These are phyloP conservation scores for Catamblyrhynchus diadema DNA, from an alignment of 2,797 vertebrate species.

Conservation along the genomic window DNA sequence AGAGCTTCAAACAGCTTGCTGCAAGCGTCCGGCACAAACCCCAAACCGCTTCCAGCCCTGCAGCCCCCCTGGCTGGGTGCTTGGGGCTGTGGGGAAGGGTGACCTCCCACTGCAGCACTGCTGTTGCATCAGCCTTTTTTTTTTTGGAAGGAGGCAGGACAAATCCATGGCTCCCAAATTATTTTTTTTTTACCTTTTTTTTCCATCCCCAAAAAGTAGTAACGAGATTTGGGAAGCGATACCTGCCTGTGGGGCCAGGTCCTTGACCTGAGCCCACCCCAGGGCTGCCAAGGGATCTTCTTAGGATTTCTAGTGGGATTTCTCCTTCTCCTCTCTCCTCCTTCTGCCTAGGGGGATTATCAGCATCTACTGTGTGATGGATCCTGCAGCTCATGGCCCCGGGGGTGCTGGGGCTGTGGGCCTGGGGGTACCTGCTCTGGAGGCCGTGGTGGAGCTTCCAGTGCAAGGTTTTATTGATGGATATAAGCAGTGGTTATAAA, in stretches of 20 bases:
- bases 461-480: background rate
- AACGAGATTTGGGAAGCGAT: background rate
- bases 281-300: background rate
- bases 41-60: background rate
- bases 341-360: background rate
- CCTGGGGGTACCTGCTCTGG: background rate
- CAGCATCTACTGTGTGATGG: background rate
- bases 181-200: background rate
- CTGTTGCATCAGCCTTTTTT: background rate
- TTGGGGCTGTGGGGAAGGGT: background rate
- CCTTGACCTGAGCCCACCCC: accelerated
- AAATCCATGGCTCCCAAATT: background rate
- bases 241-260: accelerated
- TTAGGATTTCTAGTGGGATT: background rate
- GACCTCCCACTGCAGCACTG: background rate
- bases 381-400: background rate
- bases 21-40: background rate
- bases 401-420: background rate
- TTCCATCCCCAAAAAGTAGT: background rate
- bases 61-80: background rate
- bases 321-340: background rate
- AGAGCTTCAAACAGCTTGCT: background rate
- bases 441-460: background rate
- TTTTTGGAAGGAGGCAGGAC: background rate
- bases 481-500: background rate